Base-by-base conservation (phyloP, 2,113 vertebrate species). In the Pluvianellus socialis region DNA sequence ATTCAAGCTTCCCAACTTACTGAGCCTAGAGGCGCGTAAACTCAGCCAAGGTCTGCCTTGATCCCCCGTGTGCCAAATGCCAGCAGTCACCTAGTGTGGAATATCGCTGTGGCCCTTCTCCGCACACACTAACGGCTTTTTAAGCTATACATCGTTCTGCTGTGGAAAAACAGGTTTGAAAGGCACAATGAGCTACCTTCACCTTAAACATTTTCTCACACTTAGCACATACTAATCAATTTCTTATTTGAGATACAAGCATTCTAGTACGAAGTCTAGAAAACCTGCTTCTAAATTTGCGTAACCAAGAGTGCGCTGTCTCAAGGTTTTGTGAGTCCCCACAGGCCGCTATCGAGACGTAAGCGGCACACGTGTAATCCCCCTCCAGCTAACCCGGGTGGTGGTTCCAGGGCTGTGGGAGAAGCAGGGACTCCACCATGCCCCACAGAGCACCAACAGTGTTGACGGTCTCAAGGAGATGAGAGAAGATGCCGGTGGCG, bases 401-500 rank as follows among this genome's bases (percentile, higher is more conserved):
- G 21, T 12, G 26, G 26, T 65, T 62, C 5, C 56, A 77, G 44
- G 47, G 23, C 21, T 70, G 61, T 15, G n/a, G 52, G 49, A 75
- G 62, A 55, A 20, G 20, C 6, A 23, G 23, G 7, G 22, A 3
- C n/a, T 70, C 45, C 52, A 55, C 21, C 24, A 5, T 2, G 27
- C 13, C 15, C 24, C 62, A 26, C 12, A 2, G 4, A 11, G 4
- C 4, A 44, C 7, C 8, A 40, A 40, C 58, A 40, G 56, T 1
- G 1, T 12, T 74, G 8, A n/a, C 0, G 1, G 40, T 3, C 35
- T n/a, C 38, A 24, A 26, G 58, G 33, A 66, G 21, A 8, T 12
- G 26, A 76, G 21, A 38, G 55, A 80, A 55, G 4, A 33, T 22
- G 40, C 0, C 0, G 0, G 4, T 27, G 38, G 38, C 38, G 86